phyloP scores from a whole-genome alignment of 2,888 invertebrate genomes.

The Gibbula magus region DNA sequence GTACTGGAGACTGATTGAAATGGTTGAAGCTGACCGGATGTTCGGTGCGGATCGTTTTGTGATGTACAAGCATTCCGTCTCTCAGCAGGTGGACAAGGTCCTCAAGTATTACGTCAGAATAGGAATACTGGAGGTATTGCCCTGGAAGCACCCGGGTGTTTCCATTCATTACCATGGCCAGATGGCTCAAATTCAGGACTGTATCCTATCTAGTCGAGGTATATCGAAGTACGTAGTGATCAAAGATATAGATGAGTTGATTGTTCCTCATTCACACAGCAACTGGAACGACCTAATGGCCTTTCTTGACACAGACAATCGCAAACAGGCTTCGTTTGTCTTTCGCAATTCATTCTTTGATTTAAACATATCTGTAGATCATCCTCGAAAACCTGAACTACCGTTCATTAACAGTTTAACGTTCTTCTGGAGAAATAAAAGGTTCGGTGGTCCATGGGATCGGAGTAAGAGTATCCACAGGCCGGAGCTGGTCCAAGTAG shows the following conservation, averaged over 20 bases:
- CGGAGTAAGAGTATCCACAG: background rate
- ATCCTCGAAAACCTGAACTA: background rate
- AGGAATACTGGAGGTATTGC: background rate
- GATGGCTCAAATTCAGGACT: conserved; percentile 1
- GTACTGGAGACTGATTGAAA: background rate
- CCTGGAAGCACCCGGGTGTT: background rate
- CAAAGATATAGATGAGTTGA: conserved; percentile 8
- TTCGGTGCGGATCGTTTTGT: background rate
- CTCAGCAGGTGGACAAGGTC: background rate
- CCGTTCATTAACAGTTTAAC: background rate
- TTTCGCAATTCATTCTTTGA: conserved; percentile 2
- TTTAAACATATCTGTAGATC: background rate
- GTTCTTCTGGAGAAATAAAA: background rate
- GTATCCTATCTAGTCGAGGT: background rate
- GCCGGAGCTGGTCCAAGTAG: background rate
- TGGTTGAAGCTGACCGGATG: background rate
- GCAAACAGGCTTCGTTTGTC: background rate
- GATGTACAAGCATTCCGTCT: background rate
- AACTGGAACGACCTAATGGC: conserved; percentile 6
- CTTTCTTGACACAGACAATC: background rate
- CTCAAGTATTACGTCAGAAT: background rate
- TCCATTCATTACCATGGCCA: background rate
- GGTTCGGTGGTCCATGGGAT: background rate
- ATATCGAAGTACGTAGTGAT: background rate
- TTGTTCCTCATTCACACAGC: background rate